A percentile compares a stretch with the other conserved stretches of the same genome.
phyloP scores from a whole-genome alignment of 2,113 vertebrate species.

The Isichthys henryi region DNA sequence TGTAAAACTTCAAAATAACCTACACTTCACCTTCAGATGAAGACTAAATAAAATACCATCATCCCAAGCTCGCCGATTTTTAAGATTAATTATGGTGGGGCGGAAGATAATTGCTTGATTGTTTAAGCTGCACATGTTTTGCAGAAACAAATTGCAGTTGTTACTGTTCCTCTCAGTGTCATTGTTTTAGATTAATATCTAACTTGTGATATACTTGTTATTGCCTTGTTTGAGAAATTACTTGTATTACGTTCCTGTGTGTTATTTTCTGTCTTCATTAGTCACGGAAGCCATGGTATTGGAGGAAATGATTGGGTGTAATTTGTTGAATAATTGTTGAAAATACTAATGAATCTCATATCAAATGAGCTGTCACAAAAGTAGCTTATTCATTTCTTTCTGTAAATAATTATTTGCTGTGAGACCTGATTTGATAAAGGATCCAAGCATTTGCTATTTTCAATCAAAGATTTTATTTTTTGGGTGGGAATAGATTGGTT shows the following conservation, averaged over 20 bases:
- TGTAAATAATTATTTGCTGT: neutral
- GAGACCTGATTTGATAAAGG: neutral
- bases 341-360: neutral
- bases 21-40: neutral
- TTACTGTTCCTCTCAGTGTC: neutral
- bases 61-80: neutral
- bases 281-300: neutral
- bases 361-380: neutral
- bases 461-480: neutral
- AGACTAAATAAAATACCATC: neutral
- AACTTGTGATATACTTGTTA: neutral
- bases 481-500: neutral
- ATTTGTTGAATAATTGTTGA: neutral
- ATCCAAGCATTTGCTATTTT: neutral
- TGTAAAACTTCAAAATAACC: neutral
- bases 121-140: neutral
- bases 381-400: neutral
- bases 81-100: neutral
- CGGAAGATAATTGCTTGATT: neutral
- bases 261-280: neutral
- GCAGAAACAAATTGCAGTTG: neutral
- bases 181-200: slow-evolving; percentile 11
- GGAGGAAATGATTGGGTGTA: neutral
- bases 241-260: neutral
- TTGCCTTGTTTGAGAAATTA: slow-evolving; percentile 3